These are phyloP conservation scores for Mastacembelus armatus DNA, from an alignment of 2,797 vertebrate genomes.

Conservation along the genomic window DNA sequence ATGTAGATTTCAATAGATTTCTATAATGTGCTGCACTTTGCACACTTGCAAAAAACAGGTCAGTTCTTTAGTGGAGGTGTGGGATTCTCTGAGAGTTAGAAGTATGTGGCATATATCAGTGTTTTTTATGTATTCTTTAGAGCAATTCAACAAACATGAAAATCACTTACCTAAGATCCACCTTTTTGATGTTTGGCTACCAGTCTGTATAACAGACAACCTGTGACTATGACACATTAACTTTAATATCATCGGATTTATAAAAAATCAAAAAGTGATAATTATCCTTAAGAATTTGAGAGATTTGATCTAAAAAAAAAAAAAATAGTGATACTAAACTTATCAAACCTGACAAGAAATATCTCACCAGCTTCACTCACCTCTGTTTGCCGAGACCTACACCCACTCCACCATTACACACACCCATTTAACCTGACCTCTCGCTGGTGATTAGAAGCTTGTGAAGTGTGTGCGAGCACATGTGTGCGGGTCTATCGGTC, in stretches of 20 bases:
- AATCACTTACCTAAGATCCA: too few species aligned
- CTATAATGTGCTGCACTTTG: slow-evolving; percentile 28
- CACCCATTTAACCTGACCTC: slow-evolving; percentile 77
- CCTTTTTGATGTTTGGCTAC: too few species aligned
- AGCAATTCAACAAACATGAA: too few species aligned
- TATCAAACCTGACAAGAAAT: slow-evolving; percentile 55
- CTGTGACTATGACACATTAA: too few species aligned
- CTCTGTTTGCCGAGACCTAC: slow-evolving; percentile 66
- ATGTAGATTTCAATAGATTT: slow-evolving; percentile 20
- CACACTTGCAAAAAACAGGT: slow-evolving; percentile 47
- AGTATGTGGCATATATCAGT: too few species aligned
- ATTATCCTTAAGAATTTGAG: not conserved
- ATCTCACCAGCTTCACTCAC: slow-evolving; percentile 69
- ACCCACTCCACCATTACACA: slow-evolving; percentile 60
- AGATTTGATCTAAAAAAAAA: slow-evolving; percentile 6
- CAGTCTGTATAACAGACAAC: too few species aligned
- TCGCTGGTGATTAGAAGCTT: slow-evolving; percentile 72
- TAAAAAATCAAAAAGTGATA: too few species aligned
- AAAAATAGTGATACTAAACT: not conserved
- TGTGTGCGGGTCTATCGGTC: slow-evolving; percentile 29
- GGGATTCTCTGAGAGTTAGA: slow-evolving; percentile 24
- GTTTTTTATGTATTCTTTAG: too few species aligned
- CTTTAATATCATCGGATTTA: too few species aligned
- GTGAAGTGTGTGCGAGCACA: slow-evolving; percentile 60
- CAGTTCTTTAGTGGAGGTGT: slow-evolving; percentile 50